phyloP scores from a whole-genome alignment of 2,888 invertebrate species.

The Troides helena region DNA sequence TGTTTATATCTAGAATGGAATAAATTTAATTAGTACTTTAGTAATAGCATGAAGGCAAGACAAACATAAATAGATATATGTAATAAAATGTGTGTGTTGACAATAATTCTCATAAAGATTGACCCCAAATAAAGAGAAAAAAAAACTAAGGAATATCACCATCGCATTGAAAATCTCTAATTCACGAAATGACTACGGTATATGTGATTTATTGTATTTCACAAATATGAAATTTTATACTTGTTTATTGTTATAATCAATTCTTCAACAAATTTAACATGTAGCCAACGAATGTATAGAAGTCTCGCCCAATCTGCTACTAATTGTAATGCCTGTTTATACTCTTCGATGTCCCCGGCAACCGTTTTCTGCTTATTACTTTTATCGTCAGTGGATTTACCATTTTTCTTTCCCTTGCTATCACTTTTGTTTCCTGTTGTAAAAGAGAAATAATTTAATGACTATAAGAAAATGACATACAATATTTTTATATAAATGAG shows the following conservation, averaged over 20 bases:
- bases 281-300: constrained; percentile 59
- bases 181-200: too few relatives aligned
- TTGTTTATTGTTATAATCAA: constrained; percentile 51
- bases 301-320: constrained; percentile 59
- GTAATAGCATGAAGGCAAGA: background rate
- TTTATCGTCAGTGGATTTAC: constrained; percentile 45
- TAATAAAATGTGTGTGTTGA: background rate
- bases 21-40: constrained; percentile 9
- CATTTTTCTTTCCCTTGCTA: constrained; percentile 37
- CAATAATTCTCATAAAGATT: background rate
- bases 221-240: constrained; percentile 40
- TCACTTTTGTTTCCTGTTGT: constrained; percentile 32
- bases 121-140: too few relatives aligned
- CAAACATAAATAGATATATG: background rate
- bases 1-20: constrained; percentile 52
- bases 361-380: constrained; percentile 39
- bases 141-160: too few relatives aligned
- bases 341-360: constrained; percentile 48
- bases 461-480: too few relatives aligned
- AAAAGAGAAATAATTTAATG: background rate
- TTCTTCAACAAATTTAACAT: constrained; percentile 56
- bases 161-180: too few relatives aligned
- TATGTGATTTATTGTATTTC: too few relatives aligned
- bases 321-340: constrained; percentile 52
- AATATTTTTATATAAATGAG: too few relatives aligned